Conservation (phyloP, 53 echinoderm and acorn worm genomes). For the Patiria pectinifera region DNA sequence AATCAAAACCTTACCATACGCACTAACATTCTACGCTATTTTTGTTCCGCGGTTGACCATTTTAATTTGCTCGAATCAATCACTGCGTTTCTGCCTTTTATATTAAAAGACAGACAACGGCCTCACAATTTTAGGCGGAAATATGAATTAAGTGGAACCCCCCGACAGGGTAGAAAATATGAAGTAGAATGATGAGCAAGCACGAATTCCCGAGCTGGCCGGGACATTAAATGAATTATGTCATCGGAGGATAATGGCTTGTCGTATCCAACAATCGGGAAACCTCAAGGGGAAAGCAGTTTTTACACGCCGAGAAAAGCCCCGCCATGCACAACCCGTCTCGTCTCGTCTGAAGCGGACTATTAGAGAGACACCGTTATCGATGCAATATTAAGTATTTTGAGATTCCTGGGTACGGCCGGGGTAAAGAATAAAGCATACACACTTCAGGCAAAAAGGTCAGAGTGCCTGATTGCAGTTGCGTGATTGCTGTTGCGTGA, state of each 20-base stretch:
- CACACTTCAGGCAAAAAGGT: neutral
- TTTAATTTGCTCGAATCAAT: neutral
- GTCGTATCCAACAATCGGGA: neutral
- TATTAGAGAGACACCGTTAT: neutral
- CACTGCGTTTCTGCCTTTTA: neutral
- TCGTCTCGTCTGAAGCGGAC: neutral
- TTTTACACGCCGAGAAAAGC: neutral
- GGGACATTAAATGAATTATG: slow-evolving; percentile 38
- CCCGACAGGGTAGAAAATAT: neutral
- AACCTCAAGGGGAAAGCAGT: neutral
- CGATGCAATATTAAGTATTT: neutral
- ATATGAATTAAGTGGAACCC: neutral
- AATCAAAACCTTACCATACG: neutral
- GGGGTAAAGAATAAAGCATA: neutral
- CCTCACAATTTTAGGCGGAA: neutral
- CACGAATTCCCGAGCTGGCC: neutral
- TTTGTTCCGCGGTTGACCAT: neutral
- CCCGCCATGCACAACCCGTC: neutral
- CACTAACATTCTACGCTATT: neutral
- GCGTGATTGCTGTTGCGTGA: too few species aligned
- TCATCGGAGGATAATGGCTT: neutral
- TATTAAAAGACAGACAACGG: neutral
- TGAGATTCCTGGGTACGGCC: neutral
- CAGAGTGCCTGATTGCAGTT: neutral
- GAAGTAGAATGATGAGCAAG: neutral